A percentile compares a stretch with the other conserved stretches of the same genome.
phyloP scores from a whole-genome alignment of 2,888 invertebrate genomes.

The Craniophora ligustri region DNA sequence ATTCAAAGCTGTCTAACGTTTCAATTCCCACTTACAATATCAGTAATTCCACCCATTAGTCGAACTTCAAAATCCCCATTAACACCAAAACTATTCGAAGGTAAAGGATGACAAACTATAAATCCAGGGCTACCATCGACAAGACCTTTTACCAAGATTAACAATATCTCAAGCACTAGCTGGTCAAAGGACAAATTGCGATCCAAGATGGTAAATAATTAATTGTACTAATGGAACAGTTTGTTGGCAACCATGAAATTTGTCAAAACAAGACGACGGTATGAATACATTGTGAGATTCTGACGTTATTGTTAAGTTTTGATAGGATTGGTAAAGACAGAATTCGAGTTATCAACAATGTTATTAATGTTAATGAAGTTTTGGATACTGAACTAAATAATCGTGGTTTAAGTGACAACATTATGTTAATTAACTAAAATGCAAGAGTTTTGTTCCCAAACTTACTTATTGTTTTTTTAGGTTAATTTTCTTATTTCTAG shows the following conservation, averaged over 20 bases:
- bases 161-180: constrained; percentile 69
- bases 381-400: not conserved
- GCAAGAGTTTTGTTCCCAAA: no score
- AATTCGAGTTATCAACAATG: not conserved
- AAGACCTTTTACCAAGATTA: constrained; percentile 79
- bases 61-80: constrained; percentile 45
- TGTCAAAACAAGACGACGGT: constrained; percentile 66
- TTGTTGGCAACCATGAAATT: constrained; percentile 76
- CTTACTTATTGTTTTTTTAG: no score
- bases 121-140: constrained; percentile 64
- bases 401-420: not conserved
- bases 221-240: constrained; percentile 86
- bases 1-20: not conserved
- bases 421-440: not conserved
- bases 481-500: no score
- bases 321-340: constrained; percentile 32
- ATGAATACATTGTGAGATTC: constrained; percentile 60
- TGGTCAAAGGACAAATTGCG: constrained; percentile 83
- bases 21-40: constrained; percentile 22
- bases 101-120: constrained; percentile 55
- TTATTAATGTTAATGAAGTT: not conserved
- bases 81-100: constrained; percentile 49
- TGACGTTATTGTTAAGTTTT: constrained; percentile 57
- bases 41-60: constrained; percentile 37
- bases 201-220: constrained; percentile 84